Percentiles rank a stretch among this genome's conserved stretches.
These are phyloP conservation scores for Gymnocypris eckloni DNA, from an alignment of 2,797 vertebrate genomes.

Conservation along the genomic window DNA sequence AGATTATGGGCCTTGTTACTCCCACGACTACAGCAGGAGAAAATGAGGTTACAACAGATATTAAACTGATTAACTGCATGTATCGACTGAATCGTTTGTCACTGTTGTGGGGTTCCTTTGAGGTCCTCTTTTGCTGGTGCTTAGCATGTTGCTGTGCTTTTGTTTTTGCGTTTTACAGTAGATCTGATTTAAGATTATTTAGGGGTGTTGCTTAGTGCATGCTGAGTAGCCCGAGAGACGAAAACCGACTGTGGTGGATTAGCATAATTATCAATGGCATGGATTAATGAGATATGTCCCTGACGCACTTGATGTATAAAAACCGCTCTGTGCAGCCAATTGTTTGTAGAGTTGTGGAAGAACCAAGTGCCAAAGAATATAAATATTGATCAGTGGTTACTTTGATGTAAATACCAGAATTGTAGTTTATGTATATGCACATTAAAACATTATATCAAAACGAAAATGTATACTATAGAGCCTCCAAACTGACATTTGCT, in stretches of 20 bases:
- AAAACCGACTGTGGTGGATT: conserved; percentile 64
- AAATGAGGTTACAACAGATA: conserved; percentile 37
- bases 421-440: not conserved
- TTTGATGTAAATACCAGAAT: not conserved
- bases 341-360: conserved; percentile 9
- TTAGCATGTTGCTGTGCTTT: not conserved
- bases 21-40: conserved; percentile 42
- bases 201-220: not conserved
- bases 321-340: not conserved
- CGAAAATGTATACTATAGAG: not conserved
- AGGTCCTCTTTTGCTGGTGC: conserved; percentile 6
- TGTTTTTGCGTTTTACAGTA: not conserved
- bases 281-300: conserved; percentile 68
- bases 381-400: not conserved
- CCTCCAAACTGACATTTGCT: not conserved
- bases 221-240: conserved; percentile 50
- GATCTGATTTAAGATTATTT: conserved; percentile 19
- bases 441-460: not conserved
- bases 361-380: conserved; percentile 10
- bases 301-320: conserved; percentile 57
- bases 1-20: conserved; percentile 52
- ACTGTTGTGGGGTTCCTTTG: not conserved
- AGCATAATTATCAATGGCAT: conserved; percentile 71
- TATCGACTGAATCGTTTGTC: conserved; percentile 2
- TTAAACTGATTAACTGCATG: conserved; percentile 20